Base-by-base conservation (phyloP, 2,113 vertebrate species). In the Amphilophus citrinellus region DNA sequence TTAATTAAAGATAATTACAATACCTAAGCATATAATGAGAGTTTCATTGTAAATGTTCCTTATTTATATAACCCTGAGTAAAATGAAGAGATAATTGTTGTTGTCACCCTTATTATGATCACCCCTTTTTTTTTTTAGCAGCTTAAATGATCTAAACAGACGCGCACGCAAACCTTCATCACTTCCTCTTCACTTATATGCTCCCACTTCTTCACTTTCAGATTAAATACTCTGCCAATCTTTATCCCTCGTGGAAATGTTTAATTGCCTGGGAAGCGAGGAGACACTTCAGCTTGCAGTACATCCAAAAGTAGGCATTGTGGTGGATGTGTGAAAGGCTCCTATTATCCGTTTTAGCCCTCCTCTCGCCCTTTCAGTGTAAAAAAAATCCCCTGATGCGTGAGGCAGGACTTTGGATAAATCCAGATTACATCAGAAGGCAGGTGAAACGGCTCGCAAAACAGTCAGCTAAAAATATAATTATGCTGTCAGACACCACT, bases 1-100 rank as follows among this genome's bases (percentile, higher is more conserved):
- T 85, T 92, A 92, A 94, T 93, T 81, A 84, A 63, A 89, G 71
- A 77, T 91, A 89, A 94, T 94, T 91, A 86, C 85, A 77, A 63
- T 77, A 59, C 79, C 58, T 61, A 37, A 71, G 78, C 76, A 60
- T 78, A 63, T 61, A 57, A 61, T 62, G 20, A 10, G 47, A 9
- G 27, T 87, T 79, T 73, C n/a, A 77, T 9, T 30, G 17, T 37
- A 20, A 65, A 56, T 2, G 32, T 27, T 58, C 47, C 27, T 58
- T 84, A 58, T 88, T 86, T 90, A 79, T 30, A 82, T 68, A 42
- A 56, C 66, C 66, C 17, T 5, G 24, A 66, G 32, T 77, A 15
- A 68, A 82, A 76, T 57, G 61, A 80, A 76, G 32, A 47, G 68
- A 47, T 81, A 11, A 73, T 87, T 53, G 37, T 39, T 80, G 65